Conservation (phyloP, 2,113 vertebrate species). For the Passer montanus region DNA sequence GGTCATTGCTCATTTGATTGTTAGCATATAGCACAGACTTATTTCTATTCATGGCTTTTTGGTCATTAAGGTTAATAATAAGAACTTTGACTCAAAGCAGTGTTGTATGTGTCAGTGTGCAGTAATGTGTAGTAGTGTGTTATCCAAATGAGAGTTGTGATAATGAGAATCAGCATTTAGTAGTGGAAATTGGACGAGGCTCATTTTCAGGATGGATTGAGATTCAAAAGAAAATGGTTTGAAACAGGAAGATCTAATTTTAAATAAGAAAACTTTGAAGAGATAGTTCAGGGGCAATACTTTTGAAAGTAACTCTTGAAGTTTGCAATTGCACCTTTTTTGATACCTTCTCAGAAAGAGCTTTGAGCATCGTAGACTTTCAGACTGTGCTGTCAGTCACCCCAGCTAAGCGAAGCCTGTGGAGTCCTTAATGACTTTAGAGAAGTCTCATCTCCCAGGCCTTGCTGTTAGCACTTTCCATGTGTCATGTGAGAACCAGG, state of each 20-base stretch:
- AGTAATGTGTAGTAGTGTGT: background rate
- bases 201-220: background rate
- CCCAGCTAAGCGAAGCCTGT: background rate
- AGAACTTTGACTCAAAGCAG: background rate
- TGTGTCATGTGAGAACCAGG: background rate
- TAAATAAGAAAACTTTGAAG: background rate
- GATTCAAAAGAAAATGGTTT: background rate
- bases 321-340: background rate
- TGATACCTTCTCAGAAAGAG: background rate
- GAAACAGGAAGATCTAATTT: constrained; percentile 5
- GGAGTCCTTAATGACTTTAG: background rate
- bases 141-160: background rate
- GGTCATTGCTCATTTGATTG: background rate
- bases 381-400: background rate
- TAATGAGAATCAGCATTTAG: background rate
- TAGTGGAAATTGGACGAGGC: background rate
- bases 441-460: background rate
- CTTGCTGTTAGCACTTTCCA: background rate
- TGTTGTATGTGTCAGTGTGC: background rate
- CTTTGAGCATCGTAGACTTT: background rate
- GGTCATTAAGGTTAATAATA: background rate
- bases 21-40: background rate
- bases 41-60: background rate
- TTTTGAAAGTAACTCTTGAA: background rate
- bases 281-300: background rate